A percentile compares a stretch with the other conserved stretches of the same genome.
Conservation (phyloP, 2,797 vertebrate genomes). For the Melopsittacus undulatus region DNA sequence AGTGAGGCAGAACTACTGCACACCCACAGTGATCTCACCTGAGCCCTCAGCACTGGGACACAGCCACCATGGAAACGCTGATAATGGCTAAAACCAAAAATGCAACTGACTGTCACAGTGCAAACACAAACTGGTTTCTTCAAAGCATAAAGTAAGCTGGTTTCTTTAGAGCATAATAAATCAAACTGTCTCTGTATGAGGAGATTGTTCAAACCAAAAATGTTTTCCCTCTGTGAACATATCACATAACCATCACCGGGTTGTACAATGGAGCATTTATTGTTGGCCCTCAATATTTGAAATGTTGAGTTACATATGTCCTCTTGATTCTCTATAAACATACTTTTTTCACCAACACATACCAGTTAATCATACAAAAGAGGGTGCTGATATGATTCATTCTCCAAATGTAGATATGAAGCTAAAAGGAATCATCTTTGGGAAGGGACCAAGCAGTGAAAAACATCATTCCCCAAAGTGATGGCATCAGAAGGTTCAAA, state of each 20-base stretch:
- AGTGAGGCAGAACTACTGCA: not conserved
- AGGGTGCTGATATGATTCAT: not conserved
- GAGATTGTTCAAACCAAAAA: not conserved
- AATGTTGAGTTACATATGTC: not conserved
- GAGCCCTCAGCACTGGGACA: not conserved
- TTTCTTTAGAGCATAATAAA: not conserved
- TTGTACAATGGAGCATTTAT: not conserved
- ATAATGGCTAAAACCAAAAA: not conserved
- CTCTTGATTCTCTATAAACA: not conserved
- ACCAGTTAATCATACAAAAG: not conserved
- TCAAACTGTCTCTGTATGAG: not conserved
- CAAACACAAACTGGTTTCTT: not conserved
- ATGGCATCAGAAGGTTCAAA: not conserved
- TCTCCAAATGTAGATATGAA: not conserved
- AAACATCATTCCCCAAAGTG: not conserved
- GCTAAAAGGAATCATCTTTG: not conserved
- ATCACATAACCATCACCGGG: not conserved
- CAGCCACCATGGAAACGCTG: not conserved
- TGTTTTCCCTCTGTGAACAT: not conserved
- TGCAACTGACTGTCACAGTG: not conserved
- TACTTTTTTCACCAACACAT: not conserved
- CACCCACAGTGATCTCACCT: fast-evolving
- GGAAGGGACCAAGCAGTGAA: not conserved
- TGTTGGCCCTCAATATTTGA: not conserved
- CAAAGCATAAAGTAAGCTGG: not conserved